These are phyloP conservation scores for Tenualosa thibaudeaui DNA, from an alignment of 2,797 vertebrate species.

Conservation along the genomic window DNA sequence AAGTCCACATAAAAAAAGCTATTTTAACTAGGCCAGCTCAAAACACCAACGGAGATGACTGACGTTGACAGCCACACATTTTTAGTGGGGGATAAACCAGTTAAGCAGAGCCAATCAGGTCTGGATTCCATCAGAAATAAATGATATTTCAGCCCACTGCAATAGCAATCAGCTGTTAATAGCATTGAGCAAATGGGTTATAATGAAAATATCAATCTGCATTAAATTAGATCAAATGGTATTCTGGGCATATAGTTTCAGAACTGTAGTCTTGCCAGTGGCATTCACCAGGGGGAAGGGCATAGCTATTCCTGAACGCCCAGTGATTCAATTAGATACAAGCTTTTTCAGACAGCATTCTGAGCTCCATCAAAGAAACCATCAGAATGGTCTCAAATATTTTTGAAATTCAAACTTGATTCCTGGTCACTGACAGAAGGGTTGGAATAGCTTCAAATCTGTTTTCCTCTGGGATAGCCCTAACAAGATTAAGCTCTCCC, in stretches of 20 bases:
- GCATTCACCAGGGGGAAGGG: background rate
- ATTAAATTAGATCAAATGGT: conserved; percentile 39
- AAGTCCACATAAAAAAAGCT: background rate
- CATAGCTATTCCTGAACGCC: background rate
- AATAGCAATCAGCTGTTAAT: conserved; percentile 23
- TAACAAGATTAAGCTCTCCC: background rate
- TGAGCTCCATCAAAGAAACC: conserved; percentile 1
- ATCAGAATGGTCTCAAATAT: background rate
- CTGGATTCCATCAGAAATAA: background rate
- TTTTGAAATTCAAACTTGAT: conserved; percentile 18
- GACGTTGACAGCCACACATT: background rate
- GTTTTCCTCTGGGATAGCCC: conserved; percentile 8
- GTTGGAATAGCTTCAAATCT: background rate
- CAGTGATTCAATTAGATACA: background rate
- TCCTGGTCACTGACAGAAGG: conserved; percentile 17
- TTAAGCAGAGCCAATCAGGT: background rate
- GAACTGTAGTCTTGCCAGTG: background rate
- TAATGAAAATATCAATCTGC: conserved; percentile 23
- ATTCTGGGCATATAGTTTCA: conserved; percentile 19
- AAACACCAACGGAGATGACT: background rate
- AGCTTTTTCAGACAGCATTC: background rate
- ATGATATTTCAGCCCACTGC: background rate
- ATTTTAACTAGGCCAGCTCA: background rate
- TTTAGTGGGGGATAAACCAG: background rate
- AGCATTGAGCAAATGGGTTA: conserved; percentile 8